A percentile compares a stretch with the other conserved stretches of the same genome.
phyloP scores from a whole-genome alignment of 2,888 invertebrate species.

The Drosophila niveifrons region DNA sequence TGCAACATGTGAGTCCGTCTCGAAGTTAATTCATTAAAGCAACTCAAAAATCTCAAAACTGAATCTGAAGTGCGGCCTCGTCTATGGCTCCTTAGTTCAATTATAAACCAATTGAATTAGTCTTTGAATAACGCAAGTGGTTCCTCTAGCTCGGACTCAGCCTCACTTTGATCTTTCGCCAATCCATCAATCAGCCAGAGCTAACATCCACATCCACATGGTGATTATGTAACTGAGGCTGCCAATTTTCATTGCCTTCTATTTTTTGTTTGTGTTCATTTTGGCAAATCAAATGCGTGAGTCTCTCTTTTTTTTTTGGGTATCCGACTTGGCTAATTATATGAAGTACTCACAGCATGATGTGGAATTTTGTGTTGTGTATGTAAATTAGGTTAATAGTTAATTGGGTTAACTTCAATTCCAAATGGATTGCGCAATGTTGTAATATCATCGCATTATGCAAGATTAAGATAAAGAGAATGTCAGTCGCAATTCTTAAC shows the following conservation, averaged over 20 bases:
- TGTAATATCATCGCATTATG: neutral
- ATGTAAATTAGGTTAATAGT: constrained; percentile 70
- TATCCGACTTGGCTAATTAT: constrained; percentile 57
- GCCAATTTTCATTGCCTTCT: constrained; percentile 63
- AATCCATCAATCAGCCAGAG: constrained; percentile 73
- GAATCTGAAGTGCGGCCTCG: constrained; percentile 36
- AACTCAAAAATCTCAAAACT: constrained; percentile 37
- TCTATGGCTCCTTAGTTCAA: constrained; percentile 72
- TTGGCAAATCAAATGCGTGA: constrained; percentile 65
- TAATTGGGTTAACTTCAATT: constrained; percentile 63
- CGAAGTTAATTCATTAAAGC: constrained; percentile 67
- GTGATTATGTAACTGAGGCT: constrained; percentile 63
- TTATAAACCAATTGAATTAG: constrained; percentile 79
- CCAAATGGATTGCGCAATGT: constrained; percentile 23
- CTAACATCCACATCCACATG: constrained; percentile 34
- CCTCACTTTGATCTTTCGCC: constrained; percentile 41
- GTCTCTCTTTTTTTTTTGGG: constrained; percentile 35
- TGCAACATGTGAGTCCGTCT: constrained; percentile 45
- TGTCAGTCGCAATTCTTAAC: constrained; percentile 3
- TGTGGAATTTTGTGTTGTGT: constrained; percentile 58
- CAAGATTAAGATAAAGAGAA: neutral
- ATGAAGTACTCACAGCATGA: constrained; percentile 62
- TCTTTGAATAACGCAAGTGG: constrained; percentile 55
- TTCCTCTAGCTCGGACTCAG: constrained; percentile 26
- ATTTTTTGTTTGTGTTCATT: constrained; percentile 17